Evolutionary conservation across 1,140 invertebrate species (phyloP), one percentile per base, ranked within the genome.

Genomic region (Pteromalus puparum): DNA sequence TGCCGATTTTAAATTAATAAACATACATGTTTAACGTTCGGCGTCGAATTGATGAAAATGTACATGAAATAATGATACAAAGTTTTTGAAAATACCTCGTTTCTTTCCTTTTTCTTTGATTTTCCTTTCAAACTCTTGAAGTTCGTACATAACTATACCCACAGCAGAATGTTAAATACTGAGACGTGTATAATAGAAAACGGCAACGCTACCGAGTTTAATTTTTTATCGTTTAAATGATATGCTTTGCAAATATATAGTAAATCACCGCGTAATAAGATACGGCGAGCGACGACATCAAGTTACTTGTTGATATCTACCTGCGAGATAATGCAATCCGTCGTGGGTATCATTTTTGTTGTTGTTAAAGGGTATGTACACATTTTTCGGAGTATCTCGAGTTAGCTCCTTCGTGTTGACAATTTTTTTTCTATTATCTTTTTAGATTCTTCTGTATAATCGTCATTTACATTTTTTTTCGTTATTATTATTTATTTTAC

Each of bases 211-310:
- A 4, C 67, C 6, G 10, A 53, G 38, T 34, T 75, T 82, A 30
- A 34, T 83, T 77, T 76, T 72, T 79, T 80, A 80, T 79, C 76
- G 28, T 75, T 65, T 30, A 34, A 34, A 81, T 13, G 78, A 75
- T 81, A 81, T 9, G 48, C 12, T 67, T 79, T n/a, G 61, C 70
- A 85, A 85, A 85, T 81, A 81, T 76, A 75, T 26, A 81, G 24
- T 75, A 81, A 85, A 81, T 85, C 65, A 81, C 46, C 1, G 1
- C 1, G n/a, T 73, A 75, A 75, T 18, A 28, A 28, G 73, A 68
- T 68, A 70, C 46, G 30, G 21, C 46, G 28, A 72, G 68, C 34
- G 53, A 74, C n/a, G 65, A 48, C 42, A n/a, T 38, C 1, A 10
- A 72, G 7, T 30, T 73, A n/a, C 26, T 78, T 15, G 5, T 76